Evolutionary conservation across 2,113 vertebrate species (phyloP).

Genomic region (Trematomus loennbergii): DNA sequence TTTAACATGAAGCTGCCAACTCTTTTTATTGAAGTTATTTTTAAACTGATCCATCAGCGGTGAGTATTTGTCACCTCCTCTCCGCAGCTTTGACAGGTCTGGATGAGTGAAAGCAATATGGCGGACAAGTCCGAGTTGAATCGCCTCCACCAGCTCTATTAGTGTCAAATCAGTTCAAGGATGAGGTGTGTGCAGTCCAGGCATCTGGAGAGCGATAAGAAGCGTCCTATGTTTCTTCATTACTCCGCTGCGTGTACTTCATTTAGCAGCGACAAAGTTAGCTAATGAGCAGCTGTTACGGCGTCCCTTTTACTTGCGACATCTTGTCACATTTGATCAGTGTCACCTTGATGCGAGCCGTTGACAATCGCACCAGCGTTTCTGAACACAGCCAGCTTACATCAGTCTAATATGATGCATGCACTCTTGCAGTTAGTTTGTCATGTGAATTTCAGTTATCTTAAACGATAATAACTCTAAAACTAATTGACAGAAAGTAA

Average conservation of each 20-base stretch:
- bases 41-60: conserved; percentile 6
- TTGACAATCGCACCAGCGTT: conserved; percentile 51
- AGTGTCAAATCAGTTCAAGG: conserved; percentile 58
- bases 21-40: conserved; percentile 7
- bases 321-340: conserved; percentile 69
- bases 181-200: conserved; percentile 21
- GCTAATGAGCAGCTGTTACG: conserved; percentile 75
- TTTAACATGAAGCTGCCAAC: conserved; percentile 2
- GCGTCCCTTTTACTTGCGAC: conserved; percentile 54
- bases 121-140: conserved; percentile 18
- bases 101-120: conserved; percentile 39
- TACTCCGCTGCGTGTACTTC: conserved; percentile 57
- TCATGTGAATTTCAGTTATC: conserved; percentile 9
- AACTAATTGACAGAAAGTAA: not conserved
- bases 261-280: conserved; percentile 59
- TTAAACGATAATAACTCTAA: not conserved
- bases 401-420: not conserved
- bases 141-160: conserved; percentile 52
- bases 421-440: not conserved
- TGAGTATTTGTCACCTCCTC: conserved; percentile 18
- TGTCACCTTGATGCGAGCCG: conserved; percentile 48
- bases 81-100: conserved; percentile 20
- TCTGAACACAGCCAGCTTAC: conserved; percentile 17
- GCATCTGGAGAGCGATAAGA: conserved; percentile 59
- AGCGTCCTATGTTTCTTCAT: conserved; percentile 70